These are phyloP conservation scores for Pseudotriccus pelzelni DNA, from an alignment of 2,797 vertebrate genomes.

Conservation along the genomic window DNA sequence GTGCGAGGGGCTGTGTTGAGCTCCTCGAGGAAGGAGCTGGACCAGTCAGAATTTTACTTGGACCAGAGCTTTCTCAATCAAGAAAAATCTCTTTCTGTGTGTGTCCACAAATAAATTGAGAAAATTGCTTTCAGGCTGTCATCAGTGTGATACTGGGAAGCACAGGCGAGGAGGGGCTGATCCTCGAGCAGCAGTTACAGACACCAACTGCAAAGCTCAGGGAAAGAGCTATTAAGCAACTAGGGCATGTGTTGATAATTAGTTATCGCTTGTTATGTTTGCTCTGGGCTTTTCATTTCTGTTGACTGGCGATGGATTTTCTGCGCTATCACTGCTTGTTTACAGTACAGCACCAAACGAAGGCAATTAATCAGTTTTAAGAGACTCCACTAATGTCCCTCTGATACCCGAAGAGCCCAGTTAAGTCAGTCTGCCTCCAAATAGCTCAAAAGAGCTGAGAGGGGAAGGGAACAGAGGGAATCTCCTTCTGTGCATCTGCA, in stretches of 20 bases:
- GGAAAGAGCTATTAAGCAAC: conserved; percentile 5
- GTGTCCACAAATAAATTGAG: background rate
- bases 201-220: background rate
- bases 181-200: background rate
- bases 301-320: conserved; percentile 24
- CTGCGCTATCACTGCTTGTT: conserved; percentile 16
- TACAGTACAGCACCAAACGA: conserved; percentile 1
- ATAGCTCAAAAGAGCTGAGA: background rate
- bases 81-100: background rate
- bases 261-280: conserved; percentile 14
- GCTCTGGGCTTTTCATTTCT: conserved; percentile 41
- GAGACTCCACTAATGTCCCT: background rate
- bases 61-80: background rate
- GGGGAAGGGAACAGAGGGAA: background rate
- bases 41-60: background rate
- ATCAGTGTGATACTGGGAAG: background rate
- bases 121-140: background rate
- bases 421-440: background rate
- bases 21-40: background rate
- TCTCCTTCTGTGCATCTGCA: background rate
- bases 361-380: conserved; percentile 48
- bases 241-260: conserved; percentile 31
- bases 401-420: background rate
- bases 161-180: background rate
- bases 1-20: too few species aligned